These are phyloP conservation scores for Pycnonotus jocosus DNA, from an alignment of 2,113 vertebrate species.

Conservation along the genomic window DNA sequence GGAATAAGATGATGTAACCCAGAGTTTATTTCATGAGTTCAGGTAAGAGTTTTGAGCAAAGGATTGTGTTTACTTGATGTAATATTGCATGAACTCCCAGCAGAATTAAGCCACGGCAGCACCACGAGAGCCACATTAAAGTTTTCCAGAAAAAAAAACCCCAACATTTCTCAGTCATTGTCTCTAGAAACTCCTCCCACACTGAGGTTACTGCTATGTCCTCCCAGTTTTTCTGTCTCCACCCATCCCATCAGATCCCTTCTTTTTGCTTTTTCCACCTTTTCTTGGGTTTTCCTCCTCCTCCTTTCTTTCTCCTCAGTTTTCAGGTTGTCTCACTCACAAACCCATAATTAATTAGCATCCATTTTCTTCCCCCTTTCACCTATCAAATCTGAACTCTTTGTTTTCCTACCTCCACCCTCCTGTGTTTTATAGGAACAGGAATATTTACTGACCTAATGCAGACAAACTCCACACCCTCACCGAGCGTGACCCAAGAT, in stretches of 20 bases:
- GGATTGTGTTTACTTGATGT: background rate
- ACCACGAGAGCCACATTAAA: background rate
- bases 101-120: background rate
- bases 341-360: background rate
- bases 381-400: background rate
- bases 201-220: background rate
- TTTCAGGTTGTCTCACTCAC: background rate
- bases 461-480: background rate
- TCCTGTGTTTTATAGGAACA: background rate
- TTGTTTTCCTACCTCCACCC: background rate
- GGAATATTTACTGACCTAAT: background rate
- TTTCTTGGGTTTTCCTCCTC: background rate
- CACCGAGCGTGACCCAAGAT: too few species aligned
- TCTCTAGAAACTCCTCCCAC: background rate
- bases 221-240: background rate
- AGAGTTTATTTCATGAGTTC: background rate
- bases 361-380: background rate
- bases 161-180: background rate
- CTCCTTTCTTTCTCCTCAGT: background rate
- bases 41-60: background rate
- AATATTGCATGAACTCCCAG: background rate
- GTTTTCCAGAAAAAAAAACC: background rate
- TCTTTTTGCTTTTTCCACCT: background rate
- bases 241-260: background rate
- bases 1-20: background rate